Evolutionary conservation across 2,888 invertebrate species (phyloP).

Genomic region (Callyntrura sp.): DNA sequence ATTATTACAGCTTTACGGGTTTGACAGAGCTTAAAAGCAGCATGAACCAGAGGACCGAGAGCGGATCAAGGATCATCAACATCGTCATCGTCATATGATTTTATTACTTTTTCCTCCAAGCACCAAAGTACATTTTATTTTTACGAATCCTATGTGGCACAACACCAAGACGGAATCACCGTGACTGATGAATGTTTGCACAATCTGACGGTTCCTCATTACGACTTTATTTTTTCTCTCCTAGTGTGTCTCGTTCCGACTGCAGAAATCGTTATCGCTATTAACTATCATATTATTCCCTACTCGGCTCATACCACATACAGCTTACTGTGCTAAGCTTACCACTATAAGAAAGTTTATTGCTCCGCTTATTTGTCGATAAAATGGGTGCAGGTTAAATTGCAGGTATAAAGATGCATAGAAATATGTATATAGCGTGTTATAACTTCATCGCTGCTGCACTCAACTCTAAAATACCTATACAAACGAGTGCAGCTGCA

Average conservation of each 20-base stretch:
- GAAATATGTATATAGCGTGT: background rate
- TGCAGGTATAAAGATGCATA: background rate
- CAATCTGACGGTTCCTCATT: slow-evolving; percentile 28
- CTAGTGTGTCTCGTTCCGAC: background rate
- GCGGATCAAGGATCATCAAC: slow-evolving; percentile 14
- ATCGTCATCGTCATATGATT: slow-evolving; percentile 34
- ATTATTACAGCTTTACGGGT: slow-evolving; percentile 40
- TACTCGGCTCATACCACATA: background rate
- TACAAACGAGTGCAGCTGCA: too few relatives aligned
- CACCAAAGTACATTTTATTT: slow-evolving; percentile 46
- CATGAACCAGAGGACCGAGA: background rate
- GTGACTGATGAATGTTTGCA: slow-evolving; percentile 65
- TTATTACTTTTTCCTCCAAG: slow-evolving; percentile 69
- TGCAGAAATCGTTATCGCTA: background rate
- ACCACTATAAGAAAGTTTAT: slow-evolving; percentile 19
- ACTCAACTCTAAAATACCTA: too few relatives aligned
- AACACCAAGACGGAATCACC: slow-evolving; percentile 36
- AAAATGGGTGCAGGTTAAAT: background rate
- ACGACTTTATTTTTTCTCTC: background rate
- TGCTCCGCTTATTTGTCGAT: slow-evolving; percentile 31
- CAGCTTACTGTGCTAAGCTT: background rate
- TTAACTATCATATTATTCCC: background rate
- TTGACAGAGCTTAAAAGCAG: slow-evolving; percentile 6
- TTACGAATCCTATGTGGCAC: slow-evolving; percentile 1
- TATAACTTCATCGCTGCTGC: background rate